Evolutionary conservation across 2,888 invertebrate genomes (phyloP), one percentile per base, ranked within the genome.

Genomic region (Heliconius charithonia): DNA sequence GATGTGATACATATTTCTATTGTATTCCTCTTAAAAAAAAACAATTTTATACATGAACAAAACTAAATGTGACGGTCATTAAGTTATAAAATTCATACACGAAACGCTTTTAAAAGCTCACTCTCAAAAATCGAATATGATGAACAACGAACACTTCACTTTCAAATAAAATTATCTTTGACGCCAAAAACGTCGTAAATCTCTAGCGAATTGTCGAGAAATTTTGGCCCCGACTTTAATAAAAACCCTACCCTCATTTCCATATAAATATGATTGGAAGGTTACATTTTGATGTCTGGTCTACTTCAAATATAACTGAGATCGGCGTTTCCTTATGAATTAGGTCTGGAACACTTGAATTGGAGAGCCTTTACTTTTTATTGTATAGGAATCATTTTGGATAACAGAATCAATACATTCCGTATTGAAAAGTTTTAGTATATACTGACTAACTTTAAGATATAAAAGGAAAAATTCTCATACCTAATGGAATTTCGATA

Each of bases 261-360:
- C 85, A 86, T 86, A 86, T 82, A 86, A 85, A 86, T 86, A 86
- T 85, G 84, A 85, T 85, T 84, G 84, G 82, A 79, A 69, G 77
- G 65, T 70, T 78, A 69, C 78, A 78, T 76, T 76, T 78, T 76
- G 72, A 78, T 65, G 78, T 76, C 75, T 76, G 78, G 72, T 69
- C 56, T 76, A 59, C 70, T 66, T 75, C 41, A 56, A 76, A 56
- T 67, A 62, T 74, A 74, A 76, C 80, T 59, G 76, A 71, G 73
- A 76, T 74, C 76, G 65, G 79, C 72, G 41, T 78, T 81, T 74
- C 73, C 77, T 65, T 74, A 71, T 78, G 75, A 76, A 79, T 76
- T 78, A 81, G 59, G 73, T 69, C 41, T 78, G 73, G 63, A 74
- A 45, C 62, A 25, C 29, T 45, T 29, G 71, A 77, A 72, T 32